These are phyloP conservation scores for Cyprinodon brontotheroides DNA, from an alignment of 2,113 vertebrate species.

Conservation along the genomic window DNA sequence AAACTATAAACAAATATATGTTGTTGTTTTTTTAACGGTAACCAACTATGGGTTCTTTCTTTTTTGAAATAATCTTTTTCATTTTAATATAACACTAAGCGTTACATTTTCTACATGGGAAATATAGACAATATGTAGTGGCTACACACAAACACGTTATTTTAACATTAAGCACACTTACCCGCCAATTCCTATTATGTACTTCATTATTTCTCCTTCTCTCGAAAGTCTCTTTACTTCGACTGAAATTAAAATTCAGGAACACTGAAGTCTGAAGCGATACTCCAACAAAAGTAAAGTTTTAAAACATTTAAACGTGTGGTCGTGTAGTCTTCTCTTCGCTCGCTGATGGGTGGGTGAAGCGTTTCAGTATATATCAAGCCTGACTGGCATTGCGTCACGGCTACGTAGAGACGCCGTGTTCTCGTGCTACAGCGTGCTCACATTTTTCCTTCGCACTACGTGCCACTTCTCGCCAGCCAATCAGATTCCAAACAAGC, in stretches of 20 bases:
- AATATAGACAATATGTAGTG: background rate
- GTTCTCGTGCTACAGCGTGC: conserved; percentile 25
- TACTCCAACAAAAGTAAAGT: background rate
- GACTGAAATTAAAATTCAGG: background rate
- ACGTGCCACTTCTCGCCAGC: conserved; percentile 9
- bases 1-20: background rate
- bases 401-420: background rate
- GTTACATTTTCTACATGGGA: background rate
- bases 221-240: background rate
- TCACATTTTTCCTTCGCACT: background rate
- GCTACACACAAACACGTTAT: background rate
- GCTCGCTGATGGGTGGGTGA: background rate
- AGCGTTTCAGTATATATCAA: conserved; percentile 3
- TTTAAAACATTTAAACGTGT: background rate
- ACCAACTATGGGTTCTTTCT: background rate
- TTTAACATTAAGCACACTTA: conserved; percentile 48
- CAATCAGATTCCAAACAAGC: conserved; percentile 16
- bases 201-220: conserved; percentile 72
- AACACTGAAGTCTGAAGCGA: background rate
- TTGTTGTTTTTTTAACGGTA: background rate
- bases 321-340: fast-evolving
- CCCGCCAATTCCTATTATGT: conserved; percentile 84
- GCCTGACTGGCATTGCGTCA: conserved; percentile 20
- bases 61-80: background rate
- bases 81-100: no score